Percentiles rank a stretch among this genome's conserved stretches.
These are phyloP conservation scores for Acanthurus lineatus DNA, from an alignment of 2,797 vertebrate species.

Conservation along the genomic window DNA sequence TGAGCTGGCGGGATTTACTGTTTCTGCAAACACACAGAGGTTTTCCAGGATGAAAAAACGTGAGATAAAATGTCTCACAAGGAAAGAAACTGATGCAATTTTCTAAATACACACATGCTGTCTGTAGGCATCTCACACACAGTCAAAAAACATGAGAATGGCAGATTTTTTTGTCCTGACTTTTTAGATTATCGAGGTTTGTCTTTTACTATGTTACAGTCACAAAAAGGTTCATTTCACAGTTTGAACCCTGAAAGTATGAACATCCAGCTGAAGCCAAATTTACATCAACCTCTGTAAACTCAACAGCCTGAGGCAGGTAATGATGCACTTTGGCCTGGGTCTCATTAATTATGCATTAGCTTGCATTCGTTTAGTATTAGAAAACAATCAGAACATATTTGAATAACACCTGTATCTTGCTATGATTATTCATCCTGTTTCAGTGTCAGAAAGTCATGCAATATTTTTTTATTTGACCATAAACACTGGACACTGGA, in stretches of 20 bases:
- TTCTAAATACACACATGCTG: neutral
- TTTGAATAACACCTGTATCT: constrained; percentile 28
- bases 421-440: neutral
- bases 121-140: constrained; percentile 1
- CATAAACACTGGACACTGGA: neutral
- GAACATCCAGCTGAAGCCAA: constrained; percentile 20
- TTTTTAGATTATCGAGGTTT: neutral
- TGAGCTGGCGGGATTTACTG: constrained; percentile 55
- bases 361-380: constrained; percentile 32
- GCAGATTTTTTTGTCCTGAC: neutral
- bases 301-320: constrained; percentile 21
- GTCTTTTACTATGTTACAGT: too few species aligned
- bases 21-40: neutral
- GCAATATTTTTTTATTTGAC: constrained; percentile 6
- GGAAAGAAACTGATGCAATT: neutral
- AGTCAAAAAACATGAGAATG: neutral
- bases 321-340: constrained; percentile 34
- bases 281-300: neutral
- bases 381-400: constrained; percentile 33
- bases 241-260: constrained; percentile 25
- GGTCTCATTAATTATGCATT: constrained; percentile 46
- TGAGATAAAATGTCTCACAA: neutral
- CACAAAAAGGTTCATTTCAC: neutral
- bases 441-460: neutral
- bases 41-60: neutral